phyloP scores from a whole-genome alignment of 1,140 invertebrate genomes.

The Pteromalus puparum region DNA sequence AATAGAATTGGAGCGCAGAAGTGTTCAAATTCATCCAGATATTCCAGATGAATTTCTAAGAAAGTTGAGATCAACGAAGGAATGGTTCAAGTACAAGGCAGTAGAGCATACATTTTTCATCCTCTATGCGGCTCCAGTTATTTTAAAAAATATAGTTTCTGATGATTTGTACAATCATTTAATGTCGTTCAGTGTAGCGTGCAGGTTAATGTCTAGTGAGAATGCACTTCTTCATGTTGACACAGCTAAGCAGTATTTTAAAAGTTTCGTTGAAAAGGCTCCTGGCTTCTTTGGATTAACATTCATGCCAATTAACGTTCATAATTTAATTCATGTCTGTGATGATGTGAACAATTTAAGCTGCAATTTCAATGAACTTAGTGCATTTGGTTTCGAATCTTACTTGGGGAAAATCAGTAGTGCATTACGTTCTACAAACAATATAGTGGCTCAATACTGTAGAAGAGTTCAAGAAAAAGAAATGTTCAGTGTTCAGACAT shows the following conservation, averaged over 20 bases:
- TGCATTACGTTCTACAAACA: constrained; percentile 18
- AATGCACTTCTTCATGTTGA: constrained; percentile 34
- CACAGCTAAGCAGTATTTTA: constrained; percentile 48
- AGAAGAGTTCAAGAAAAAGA: too few species aligned
- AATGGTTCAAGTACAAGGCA: constrained; percentile 54
- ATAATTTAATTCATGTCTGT: constrained; percentile 5
- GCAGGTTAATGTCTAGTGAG: neutral
- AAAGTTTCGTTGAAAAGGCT: constrained; percentile 49
- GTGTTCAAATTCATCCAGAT: constrained; percentile 28
- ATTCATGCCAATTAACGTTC: constrained; percentile 51
- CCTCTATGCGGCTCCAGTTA: constrained; percentile 53
- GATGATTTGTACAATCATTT: constrained; percentile 35
- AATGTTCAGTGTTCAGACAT: too few species aligned
- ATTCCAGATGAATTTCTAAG: constrained; percentile 57
- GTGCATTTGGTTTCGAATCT: constrained; percentile 20
- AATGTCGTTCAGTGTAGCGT: neutral
- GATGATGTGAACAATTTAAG: constrained; percentile 6
- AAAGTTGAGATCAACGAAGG: constrained; percentile 49
- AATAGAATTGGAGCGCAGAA: neutral
- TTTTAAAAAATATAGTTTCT: constrained; percentile 52
- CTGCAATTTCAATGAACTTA: constrained; percentile 1
- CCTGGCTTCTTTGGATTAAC: constrained; percentile 42
- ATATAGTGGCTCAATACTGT: too few species aligned
- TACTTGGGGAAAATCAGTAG: constrained; percentile 27
- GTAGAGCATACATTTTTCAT: constrained; percentile 52